Conservation (phyloP, 2,888 invertebrate species). For the Blastobasis adustella region DNA sequence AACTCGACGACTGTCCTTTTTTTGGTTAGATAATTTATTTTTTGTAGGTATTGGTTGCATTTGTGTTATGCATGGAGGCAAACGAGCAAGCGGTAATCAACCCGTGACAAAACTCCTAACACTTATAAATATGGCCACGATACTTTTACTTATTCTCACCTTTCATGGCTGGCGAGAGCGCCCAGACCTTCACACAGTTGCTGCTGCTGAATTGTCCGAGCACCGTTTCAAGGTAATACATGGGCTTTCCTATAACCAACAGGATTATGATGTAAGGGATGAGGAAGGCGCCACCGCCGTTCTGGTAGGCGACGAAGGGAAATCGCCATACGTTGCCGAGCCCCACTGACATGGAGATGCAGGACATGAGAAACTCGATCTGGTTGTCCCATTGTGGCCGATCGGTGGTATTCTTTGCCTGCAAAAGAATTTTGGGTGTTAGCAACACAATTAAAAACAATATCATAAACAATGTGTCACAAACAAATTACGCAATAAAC, state of each 20-base stretch:
- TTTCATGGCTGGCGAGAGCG: conserved; percentile 82
- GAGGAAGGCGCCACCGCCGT: conserved; percentile 84
- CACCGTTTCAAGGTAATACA: conserved; percentile 89
- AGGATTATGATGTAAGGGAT: conserved; percentile 83
- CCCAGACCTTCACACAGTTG: conserved; percentile 84
- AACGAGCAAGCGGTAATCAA: no score
- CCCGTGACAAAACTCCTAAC: no score
- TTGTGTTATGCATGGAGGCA: no score
- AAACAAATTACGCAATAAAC: no score
- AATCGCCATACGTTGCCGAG: conserved; percentile 83
- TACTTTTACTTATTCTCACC: conserved; percentile 62
- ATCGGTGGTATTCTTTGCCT: conserved; percentile 13
- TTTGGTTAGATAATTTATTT: no score
- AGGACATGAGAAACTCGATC: conserved; percentile 83
- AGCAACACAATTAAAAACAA: no score
- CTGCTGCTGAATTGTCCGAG: conserved; percentile 89
- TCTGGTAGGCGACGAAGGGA: conserved; percentile 77
- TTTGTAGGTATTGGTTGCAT: no score
- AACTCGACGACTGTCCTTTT: no score
- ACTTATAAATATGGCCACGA: no score
- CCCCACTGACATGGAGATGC: conserved; percentile 83
- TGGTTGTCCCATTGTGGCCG: conserved; percentile 77
- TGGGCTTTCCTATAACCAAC: conserved; percentile 82
- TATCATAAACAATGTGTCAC: no score
- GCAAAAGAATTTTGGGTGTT: background rate